phyloP scores from a whole-genome alignment of 2,113 vertebrate species.

The Egretta garzetta region DNA sequence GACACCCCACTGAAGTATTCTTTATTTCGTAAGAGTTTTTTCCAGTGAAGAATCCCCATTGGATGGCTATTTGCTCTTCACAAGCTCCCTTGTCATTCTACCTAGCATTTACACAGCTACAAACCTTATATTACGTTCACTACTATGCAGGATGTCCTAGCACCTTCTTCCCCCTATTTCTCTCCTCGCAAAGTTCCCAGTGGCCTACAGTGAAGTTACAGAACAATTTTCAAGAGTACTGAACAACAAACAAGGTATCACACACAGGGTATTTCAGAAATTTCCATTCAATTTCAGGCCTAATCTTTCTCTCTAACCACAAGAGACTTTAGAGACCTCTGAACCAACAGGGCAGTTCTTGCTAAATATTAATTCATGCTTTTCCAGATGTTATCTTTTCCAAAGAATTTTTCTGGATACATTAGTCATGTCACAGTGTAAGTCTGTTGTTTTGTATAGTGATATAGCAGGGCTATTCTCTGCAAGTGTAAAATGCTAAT shows the following conservation, averaged over 20 bases:
- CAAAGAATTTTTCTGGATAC: not conserved
- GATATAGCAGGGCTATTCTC: not conserved
- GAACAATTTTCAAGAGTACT: not conserved
- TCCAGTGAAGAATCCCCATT: not conserved
- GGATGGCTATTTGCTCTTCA: not conserved
- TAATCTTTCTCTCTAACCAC: not conserved
- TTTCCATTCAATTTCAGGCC: not conserved
- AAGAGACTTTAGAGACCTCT: not conserved
- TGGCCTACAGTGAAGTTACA: not conserved
- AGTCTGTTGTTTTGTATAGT: not conserved
- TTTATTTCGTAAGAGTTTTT: not conserved
- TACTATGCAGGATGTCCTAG: not conserved
- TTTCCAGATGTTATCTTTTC: not conserved
- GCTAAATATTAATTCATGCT: not conserved
- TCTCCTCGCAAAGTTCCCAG: not conserved
- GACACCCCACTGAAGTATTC: not conserved
- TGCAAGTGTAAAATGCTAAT: not conserved
- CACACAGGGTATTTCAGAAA: not conserved
- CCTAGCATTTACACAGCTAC: not conserved
- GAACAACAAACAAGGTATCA: not conserved
- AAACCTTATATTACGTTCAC: not conserved
- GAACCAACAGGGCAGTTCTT: not conserved
- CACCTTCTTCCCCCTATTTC: not conserved
- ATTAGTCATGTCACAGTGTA: not conserved
- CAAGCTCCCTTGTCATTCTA: not conserved